Base-by-base conservation (phyloP, 2,888 invertebrate genomes). In the Harmothoe impar region DNA sequence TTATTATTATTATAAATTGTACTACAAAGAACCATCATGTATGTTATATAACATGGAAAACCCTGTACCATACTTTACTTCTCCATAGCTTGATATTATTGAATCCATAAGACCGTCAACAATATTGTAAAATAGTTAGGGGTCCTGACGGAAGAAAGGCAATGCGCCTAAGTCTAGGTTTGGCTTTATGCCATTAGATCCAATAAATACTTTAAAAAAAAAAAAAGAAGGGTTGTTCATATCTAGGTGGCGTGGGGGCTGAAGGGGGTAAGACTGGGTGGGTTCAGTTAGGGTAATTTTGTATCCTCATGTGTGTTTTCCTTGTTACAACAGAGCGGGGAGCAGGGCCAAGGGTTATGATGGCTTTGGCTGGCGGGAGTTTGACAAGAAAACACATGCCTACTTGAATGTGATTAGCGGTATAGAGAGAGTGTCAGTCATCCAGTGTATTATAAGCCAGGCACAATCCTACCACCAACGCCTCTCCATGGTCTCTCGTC, bases 361-460 rank as follows among this genome's bases (percentile, higher is more conserved):
- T 72, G 72, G 72, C 29, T n/a, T 72, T n/a, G 25, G 72, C 72
- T n/a, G 72, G 29, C 5, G 72, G 72, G 72, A 72, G 72, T 72
- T 72, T 72, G 72, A 72, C 72, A 72, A 72, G 72, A 72, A 72
- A 72, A 72, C 72, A 72, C 72, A 29, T 72, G 72, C 72, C 72
- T 29, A 72, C 72, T 72, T 72, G 72, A 72, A 25, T n/a, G 72
- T 72, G 72, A 72, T 72, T 72, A 72, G 29, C n/a, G 15, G 29
- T 29, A n/a, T n/a, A 72, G 72, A 72, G 62, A 20, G 10, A n/a
- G 62, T 62, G 62, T 62, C n/a, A n/a, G 62, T 20, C 62, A 20
- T n/a, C 62, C 62, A 12, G 23, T n/a, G n/a, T n/a, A n/a, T 62
- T 43, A 43, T 43, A 43, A 43, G 43, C 43, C 23, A 62, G 62